Evolutionary conservation across 35 echinoderm and acorn worm species (phyloP).

Genomic region (Apostichopus japonicus): DNA sequence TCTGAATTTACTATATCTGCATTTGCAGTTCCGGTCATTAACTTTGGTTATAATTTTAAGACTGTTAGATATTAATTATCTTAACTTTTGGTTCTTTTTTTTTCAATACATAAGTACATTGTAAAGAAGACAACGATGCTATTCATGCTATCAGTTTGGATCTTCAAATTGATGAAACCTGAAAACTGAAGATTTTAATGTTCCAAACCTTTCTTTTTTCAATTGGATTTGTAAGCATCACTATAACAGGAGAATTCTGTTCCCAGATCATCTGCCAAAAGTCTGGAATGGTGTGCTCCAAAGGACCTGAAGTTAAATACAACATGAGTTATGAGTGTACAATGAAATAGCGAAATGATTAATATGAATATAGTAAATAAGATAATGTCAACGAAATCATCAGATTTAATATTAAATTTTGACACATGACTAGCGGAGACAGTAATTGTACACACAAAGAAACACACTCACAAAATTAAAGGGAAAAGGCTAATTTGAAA

Average conservation of each 20-base stretch:
- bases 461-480: too few species aligned
- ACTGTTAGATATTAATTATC: too few species aligned
- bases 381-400: not conserved
- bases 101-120: too few species aligned
- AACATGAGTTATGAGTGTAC: not conserved
- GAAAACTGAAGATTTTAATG: not conserved
- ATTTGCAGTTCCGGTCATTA: too few species aligned
- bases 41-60: too few species aligned
- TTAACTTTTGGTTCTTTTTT: too few species aligned
- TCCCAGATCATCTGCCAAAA: conserved; percentile 93
- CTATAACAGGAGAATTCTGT: conserved; percentile 69
- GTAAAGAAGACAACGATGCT: too few species aligned
- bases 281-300: conserved; percentile 66
- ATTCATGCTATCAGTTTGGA: too few species aligned
- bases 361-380: not conserved
- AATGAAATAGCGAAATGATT: not conserved
- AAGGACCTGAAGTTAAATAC: conserved; percentile 59
- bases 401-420: not conserved
- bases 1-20: too few species aligned
- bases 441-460: not conserved
- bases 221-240: conserved; percentile 76
- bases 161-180: too few species aligned
- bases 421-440: not conserved
- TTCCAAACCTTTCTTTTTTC: conserved; percentile 81
- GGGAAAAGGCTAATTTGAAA: too few species aligned